These are phyloP conservation scores for Heliconius hermathena DNA, from an alignment of 1,140 invertebrate genomes.

Conservation along the genomic window DNA sequence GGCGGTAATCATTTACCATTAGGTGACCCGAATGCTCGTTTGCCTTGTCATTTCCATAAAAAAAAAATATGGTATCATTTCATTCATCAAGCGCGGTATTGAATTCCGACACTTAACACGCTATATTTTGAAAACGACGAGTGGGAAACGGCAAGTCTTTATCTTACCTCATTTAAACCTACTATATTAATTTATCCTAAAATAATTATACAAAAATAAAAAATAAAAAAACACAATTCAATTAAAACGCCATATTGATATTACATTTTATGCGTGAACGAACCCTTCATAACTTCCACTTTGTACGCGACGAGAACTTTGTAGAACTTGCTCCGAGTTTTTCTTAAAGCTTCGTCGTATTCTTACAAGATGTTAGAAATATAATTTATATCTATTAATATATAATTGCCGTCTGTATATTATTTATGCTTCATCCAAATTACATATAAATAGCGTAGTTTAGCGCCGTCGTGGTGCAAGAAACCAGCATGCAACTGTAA, in stretches of 20 bases:
- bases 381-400: not conserved
- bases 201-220: not conserved
- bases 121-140: too few relatives aligned
- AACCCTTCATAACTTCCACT: slow-evolving; percentile 17
- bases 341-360: slow-evolving; percentile 3
- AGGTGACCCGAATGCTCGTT: too few relatives aligned
- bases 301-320: slow-evolving; percentile 15
- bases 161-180: too few relatives aligned
- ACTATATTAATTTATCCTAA: not conserved
- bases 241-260: slow-evolving; percentile 22
- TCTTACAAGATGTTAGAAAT: slow-evolving; percentile 21
- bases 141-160: too few relatives aligned
- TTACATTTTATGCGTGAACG: slow-evolving; percentile 22
- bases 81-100: too few relatives aligned
- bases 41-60: too few relatives aligned
- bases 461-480: too few relatives aligned
- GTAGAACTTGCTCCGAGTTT: slow-evolving; percentile 1
- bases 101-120: too few relatives aligned
- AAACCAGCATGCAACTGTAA: too few relatives aligned
- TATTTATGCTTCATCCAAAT: too few relatives aligned
- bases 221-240: not conserved
- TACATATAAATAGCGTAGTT: not conserved
- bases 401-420: not conserved
- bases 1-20: too few relatives aligned
- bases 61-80: too few relatives aligned